Conservation (phyloP, 1,140 invertebrate genomes). For the Bombus soroeensis region DNA sequence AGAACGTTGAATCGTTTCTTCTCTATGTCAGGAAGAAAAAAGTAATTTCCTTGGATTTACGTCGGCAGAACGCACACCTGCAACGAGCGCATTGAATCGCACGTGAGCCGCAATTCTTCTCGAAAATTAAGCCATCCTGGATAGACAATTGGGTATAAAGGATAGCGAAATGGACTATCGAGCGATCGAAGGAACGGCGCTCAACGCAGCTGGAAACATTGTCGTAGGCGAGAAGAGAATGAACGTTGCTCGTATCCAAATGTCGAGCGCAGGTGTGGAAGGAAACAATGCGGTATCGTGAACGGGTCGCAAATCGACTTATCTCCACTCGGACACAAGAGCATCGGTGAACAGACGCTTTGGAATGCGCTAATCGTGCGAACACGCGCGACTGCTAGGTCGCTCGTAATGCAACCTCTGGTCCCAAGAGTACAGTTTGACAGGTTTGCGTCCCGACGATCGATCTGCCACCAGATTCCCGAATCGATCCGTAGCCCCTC, state of each 20-base stretch:
- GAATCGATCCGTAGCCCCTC: conserved; percentile 58
- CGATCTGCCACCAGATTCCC: conserved; percentile 42
- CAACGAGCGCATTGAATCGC: no score
- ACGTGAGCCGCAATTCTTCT: background rate
- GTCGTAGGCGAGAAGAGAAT: background rate
- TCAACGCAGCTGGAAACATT: background rate
- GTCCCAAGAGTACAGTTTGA: conserved; percentile 60
- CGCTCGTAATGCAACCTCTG: conserved; percentile 56
- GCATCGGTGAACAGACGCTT: conserved; percentile 32
- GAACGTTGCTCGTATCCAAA: background rate
- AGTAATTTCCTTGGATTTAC: no score
- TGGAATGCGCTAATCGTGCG: conserved; percentile 58
- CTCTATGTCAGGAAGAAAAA: background rate
- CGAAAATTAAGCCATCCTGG: background rate
- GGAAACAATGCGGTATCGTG: conserved; percentile 33
- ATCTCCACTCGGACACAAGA: conserved; percentile 52
- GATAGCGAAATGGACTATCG: background rate
- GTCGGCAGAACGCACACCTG: no score
- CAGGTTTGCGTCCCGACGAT: conserved; percentile 58
- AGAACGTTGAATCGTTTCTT: background rate
- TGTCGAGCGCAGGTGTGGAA: conserved; percentile 32
- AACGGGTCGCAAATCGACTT: conserved; percentile 57
- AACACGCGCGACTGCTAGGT: conserved; percentile 51
- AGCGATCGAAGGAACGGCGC: background rate
- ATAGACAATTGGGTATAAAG: background rate